A percentile compares a stretch with the other conserved stretches of the same genome.
These are phyloP conservation scores for Alethe diademata DNA, from an alignment of 2,113 vertebrate genomes.

Conservation along the genomic window DNA sequence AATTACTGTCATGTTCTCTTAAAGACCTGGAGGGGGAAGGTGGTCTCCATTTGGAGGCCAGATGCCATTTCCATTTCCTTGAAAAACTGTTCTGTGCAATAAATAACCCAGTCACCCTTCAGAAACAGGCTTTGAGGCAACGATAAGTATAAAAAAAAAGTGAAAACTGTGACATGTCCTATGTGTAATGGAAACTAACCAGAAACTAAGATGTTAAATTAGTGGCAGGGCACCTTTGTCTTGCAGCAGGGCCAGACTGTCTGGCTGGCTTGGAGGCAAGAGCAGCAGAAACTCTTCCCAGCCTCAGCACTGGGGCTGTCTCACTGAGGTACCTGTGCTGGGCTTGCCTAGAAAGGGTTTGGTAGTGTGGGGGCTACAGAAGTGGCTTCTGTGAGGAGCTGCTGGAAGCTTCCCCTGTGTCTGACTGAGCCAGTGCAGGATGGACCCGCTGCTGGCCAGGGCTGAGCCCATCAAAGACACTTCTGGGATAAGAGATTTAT, in stretches of 20 bases:
- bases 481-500: neutral
- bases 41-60: constrained; percentile 56
- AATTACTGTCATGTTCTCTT: constrained; percentile 61
- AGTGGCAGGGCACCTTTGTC: neutral
- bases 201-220: neutral
- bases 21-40: neutral
- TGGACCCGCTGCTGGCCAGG: rapidly evolving
- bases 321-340: neutral
- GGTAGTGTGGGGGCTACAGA: neutral
- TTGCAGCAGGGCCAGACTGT: neutral
- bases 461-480: neutral
- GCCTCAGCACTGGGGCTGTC: neutral
- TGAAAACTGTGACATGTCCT: constrained; percentile 3
- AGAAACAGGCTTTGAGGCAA: constrained; percentile 32
- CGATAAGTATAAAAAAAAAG: neutral
- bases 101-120: constrained; percentile 26
- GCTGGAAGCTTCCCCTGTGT: neutral
- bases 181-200: constrained; percentile 25
- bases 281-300: neutral
- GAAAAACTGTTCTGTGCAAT: neutral
- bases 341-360: neutral
- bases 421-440: neutral
- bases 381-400: neutral
- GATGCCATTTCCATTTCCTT: constrained; percentile 41
- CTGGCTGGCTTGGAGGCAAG: neutral